phyloP scores from a whole-genome alignment of 1,140 invertebrate species.

The Leptinotarsa undecemlineata region DNA sequence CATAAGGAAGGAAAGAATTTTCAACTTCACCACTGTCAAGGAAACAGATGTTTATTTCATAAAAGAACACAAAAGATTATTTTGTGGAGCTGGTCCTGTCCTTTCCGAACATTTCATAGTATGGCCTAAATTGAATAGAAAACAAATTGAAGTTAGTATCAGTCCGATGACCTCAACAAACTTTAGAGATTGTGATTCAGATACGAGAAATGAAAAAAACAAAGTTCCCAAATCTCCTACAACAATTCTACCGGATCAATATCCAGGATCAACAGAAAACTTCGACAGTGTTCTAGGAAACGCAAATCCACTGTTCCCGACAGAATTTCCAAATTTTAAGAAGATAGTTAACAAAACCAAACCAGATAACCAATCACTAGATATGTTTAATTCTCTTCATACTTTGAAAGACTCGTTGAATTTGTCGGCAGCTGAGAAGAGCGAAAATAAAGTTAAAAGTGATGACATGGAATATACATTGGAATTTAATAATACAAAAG shows the following conservation, averaged over 20 bases:
- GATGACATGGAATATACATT: background rate
- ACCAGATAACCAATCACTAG: background rate
- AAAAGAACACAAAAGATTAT: constrained; percentile 26
- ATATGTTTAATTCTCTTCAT: background rate
- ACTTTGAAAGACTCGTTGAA: background rate
- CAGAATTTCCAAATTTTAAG: background rate
- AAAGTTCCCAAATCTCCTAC: background rate
- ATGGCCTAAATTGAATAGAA: constrained; percentile 22
- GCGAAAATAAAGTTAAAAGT: background rate
- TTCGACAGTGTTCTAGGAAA: background rate
- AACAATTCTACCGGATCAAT: background rate
- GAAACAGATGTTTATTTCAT: constrained; percentile 10
- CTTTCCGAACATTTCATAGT: constrained; percentile 19
- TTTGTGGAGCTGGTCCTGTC: constrained; percentile 24
- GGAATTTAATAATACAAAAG: background rate
- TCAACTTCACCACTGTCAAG: constrained; percentile 24
- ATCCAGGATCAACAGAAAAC: background rate
- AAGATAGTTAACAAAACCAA: background rate
- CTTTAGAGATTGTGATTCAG: background rate
- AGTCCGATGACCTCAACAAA: background rate
- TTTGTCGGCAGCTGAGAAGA: background rate
- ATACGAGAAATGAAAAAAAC: background rate
- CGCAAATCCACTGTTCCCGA: background rate
- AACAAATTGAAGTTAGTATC: constrained; percentile 27
- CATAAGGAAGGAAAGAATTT: background rate